These are phyloP conservation scores for Luidia sarsii DNA, from an alignment of 53 echinoderm and acorn worm species.

Conservation along the genomic window DNA sequence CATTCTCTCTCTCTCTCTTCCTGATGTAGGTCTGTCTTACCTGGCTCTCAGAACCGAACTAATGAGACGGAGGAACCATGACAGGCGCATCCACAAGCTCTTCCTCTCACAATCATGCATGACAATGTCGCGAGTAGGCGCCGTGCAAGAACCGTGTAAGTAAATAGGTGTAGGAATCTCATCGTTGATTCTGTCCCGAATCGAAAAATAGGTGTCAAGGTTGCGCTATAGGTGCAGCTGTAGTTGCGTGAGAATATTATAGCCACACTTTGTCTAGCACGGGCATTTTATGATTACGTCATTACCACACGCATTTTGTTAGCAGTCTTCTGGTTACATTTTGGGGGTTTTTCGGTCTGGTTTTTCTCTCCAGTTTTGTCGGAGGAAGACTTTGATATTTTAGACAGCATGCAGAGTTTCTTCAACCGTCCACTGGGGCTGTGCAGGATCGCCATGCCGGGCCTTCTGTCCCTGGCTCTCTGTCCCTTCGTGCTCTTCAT, in stretches of 20 bases:
- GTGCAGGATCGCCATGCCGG: slow-evolving; percentile 49
- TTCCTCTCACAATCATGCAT: slow-evolving; percentile 16
- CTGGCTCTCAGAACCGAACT: slow-evolving; percentile 21
- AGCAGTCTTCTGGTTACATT: no score
- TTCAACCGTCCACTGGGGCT: slow-evolving; percentile 47
- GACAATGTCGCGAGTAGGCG: background rate
- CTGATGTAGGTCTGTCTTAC: slow-evolving; percentile 9
- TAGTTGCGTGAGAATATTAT: no score
- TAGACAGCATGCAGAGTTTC: slow-evolving; percentile 46
- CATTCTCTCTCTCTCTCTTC: no score
- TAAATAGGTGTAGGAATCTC: no score
- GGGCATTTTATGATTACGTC: no score
- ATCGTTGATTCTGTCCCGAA: no score
- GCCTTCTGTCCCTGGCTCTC: slow-evolving; percentile 53
- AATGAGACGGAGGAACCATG: background rate
- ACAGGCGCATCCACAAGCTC: background rate
- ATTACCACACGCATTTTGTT: no score
- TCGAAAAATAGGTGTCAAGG: no score
- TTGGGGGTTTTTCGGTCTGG: no score
- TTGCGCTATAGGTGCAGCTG: no score
- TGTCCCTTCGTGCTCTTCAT: slow-evolving; percentile 55
- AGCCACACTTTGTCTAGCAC: no score
- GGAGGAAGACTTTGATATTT: slow-evolving; percentile 19
- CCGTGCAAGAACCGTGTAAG: no score
- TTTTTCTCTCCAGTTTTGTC: slow-evolving; percentile 14